Percentiles rank a stretch among this genome's conserved stretches.
These are phyloP conservation scores for Tinea trinotella DNA, from an alignment of 2,888 invertebrate species.

Conservation along the genomic window DNA sequence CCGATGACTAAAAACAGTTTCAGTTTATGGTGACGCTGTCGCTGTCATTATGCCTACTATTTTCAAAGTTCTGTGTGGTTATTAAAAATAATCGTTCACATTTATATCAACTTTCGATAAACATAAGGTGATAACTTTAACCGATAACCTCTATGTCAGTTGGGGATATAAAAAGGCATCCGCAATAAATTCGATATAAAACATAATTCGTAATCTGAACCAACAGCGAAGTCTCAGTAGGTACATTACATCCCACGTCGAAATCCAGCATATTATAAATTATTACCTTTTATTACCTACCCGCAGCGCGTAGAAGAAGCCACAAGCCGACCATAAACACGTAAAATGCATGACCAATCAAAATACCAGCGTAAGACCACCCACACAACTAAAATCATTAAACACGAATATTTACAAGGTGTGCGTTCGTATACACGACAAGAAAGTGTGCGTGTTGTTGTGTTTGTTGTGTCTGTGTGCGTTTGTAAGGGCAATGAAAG, in stretches of 20 bases:
- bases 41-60: no score
- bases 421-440: not conserved
- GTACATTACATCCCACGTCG: constrained; percentile 19
- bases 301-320: constrained; percentile 40
- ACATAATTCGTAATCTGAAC: no score
- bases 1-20: no score
- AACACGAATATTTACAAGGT: constrained; percentile 19
- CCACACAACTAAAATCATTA: constrained; percentile 33
- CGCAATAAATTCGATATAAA: no score
- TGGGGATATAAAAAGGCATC: no score
- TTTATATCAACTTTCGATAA: no score
- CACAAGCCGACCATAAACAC: constrained; percentile 57
- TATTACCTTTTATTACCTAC: constrained; percentile 54
- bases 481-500: constrained; percentile 3
- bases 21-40: no score
- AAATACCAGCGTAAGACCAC: constrained; percentile 68
- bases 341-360: constrained; percentile 73
- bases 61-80: no score
- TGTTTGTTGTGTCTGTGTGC: no score
- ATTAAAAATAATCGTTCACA: no score
- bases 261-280: constrained; percentile 46
- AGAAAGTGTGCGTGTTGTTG: constrained; percentile 8
- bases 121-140: no score
- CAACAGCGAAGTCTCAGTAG: not conserved
- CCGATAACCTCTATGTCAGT: no score